Percentiles rank a stretch among this genome's conserved stretches.
Evolutionary conservation across 2,888 invertebrate genomes (phyloP).

Genomic region (Drosophila siamana): DNA sequence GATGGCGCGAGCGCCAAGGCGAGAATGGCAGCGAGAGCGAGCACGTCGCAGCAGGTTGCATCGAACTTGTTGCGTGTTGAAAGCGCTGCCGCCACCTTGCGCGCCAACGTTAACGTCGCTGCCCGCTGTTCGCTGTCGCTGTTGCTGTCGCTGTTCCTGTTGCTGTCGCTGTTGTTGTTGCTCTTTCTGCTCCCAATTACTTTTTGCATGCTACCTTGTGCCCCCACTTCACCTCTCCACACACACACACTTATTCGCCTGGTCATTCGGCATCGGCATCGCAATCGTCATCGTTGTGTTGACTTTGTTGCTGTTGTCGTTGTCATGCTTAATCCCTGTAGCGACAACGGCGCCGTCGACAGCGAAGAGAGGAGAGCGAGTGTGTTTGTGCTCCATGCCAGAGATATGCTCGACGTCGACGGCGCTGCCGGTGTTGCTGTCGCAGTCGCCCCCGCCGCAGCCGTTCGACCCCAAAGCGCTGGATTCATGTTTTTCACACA

Average conservation of each 20-base stretch:
- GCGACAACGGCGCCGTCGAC: slow-evolving; percentile 64
- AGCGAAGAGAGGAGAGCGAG: slow-evolving; percentile 55
- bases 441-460: slow-evolving; percentile 23
- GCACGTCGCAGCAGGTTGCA: slow-evolving; percentile 57
- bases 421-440: slow-evolving; percentile 24
- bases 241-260: slow-evolving; percentile 23
- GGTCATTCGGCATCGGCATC: slow-evolving; percentile 69
- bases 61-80: slow-evolving; percentile 77
- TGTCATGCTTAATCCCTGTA: slow-evolving; percentile 80
- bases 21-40: slow-evolving; percentile 9
- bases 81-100: slow-evolving; percentile 72
- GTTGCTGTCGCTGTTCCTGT: slow-evolving; percentile 22
- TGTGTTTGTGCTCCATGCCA: slow-evolving; percentile 47
- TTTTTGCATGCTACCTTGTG: slow-evolving; percentile 82
- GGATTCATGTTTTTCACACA: slow-evolving; percentile 83
- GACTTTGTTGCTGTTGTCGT: slow-evolving; percentile 59
- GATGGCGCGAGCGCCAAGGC: slow-evolving; percentile 5
- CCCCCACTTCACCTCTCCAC: slow-evolving; percentile 74
- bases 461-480: slow-evolving; percentile 77
- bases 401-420: slow-evolving; percentile 60
- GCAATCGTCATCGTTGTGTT: slow-evolving; percentile 76
- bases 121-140: slow-evolving; percentile 22
- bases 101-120: slow-evolving; percentile 37
- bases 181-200: slow-evolving; percentile 82
- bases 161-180: slow-evolving; percentile 53